These are phyloP conservation scores for Aphelocoma coerulescens DNA, from an alignment of 2,113 vertebrate species.

Conservation along the genomic window DNA sequence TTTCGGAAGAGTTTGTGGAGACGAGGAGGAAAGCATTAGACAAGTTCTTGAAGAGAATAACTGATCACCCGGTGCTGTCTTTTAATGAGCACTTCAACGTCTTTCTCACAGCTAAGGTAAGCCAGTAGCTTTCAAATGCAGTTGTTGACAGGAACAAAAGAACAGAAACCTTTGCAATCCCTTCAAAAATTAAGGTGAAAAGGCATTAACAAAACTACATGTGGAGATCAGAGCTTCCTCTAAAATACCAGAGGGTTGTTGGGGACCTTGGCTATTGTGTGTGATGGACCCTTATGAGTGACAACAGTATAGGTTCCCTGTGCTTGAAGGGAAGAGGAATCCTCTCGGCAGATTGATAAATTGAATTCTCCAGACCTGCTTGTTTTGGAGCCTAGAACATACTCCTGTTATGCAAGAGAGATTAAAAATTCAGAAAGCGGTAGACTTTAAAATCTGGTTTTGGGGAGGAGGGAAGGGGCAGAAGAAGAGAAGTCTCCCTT, in stretches of 20 bases:
- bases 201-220: not conserved
- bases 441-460: not conserved
- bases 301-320: not conserved
- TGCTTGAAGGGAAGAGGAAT: not conserved
- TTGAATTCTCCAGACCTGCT: not conserved
- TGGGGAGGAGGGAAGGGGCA: not conserved
- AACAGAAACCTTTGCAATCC: not conserved
- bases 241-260: not conserved
- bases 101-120: conserved; percentile 94
- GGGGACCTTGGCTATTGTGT: not conserved
- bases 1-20: conserved; percentile 98
- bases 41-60: conserved; percentile 94
- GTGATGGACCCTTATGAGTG: not conserved
- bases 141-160: not conserved
- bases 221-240: not conserved
- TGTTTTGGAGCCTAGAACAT: not conserved
- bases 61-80: conserved; percentile 94
- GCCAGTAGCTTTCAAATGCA: not conserved
- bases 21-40: conserved; percentile 94
- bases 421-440: not conserved
- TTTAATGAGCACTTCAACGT: conserved; percentile 92
- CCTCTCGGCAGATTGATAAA: not conserved
- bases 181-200: not conserved
- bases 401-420: not conserved
- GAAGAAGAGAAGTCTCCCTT: not conserved